Evolutionary conservation across 2,888 invertebrate genomes (phyloP).

Genomic region (Aphodius sticticus): DNA sequence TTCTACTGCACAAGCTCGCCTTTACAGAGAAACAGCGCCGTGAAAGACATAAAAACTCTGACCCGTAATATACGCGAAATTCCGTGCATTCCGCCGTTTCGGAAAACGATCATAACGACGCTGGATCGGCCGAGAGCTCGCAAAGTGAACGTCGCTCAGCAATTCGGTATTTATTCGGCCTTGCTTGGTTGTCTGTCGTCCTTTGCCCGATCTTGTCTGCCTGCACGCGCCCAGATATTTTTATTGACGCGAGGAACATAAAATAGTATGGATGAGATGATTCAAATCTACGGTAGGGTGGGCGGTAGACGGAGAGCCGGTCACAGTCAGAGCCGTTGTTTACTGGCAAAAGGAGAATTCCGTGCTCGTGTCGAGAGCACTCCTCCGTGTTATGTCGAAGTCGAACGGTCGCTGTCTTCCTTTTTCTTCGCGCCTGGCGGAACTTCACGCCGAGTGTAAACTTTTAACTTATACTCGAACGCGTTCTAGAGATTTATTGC

Average conservation of each 20-base stretch:
- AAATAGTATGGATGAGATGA: neutral
- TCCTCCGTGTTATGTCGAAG: constrained; percentile 4
- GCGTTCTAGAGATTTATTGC: neutral
- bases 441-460: constrained; percentile 4
- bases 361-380: neutral
- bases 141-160: neutral
- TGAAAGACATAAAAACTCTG: neutral
- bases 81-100: neutral
- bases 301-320: neutral
- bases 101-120: neutral
- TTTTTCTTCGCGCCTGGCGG: neutral
- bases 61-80: neutral
- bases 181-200: neutral
- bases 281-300: neutral
- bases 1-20: neutral
- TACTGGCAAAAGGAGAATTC: neutral
- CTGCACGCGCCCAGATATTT: neutral
- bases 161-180: neutral
- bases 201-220: neutral
- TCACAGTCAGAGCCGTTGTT: neutral
- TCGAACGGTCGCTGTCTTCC: neutral
- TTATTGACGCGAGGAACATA: neutral
- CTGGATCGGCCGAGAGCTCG: neutral
- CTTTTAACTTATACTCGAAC: neutral
- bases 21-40: neutral